Conservation (phyloP, 1,140 invertebrate species). For the Drosophila ercepeae region DNA sequence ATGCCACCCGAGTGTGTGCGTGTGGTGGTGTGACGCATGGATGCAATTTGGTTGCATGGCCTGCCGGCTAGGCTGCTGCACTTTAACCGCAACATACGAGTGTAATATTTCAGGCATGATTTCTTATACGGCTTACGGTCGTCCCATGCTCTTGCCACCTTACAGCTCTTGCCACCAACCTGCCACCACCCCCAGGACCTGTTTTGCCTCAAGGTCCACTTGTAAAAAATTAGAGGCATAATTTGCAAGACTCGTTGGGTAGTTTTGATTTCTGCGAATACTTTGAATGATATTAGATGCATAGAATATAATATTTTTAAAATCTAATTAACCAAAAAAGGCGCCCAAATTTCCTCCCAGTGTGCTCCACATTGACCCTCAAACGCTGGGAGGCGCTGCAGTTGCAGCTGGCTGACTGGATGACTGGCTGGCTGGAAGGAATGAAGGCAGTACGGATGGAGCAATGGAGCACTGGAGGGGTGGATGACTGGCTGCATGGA, state of each 20-base stretch:
- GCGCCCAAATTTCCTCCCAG: background rate
- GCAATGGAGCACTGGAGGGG: background rate
- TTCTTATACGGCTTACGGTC: constrained; percentile 64
- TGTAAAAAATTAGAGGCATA: background rate
- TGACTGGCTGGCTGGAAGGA: constrained; percentile 21
- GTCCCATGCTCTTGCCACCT: constrained; percentile 5
- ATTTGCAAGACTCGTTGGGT: background rate
- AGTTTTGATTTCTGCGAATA: no score
- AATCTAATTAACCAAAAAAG: background rate
- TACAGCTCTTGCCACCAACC: no score
- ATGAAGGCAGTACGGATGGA: background rate
- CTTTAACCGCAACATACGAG: constrained; percentile 78
- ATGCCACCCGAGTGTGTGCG: constrained; percentile 22
- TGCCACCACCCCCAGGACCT: constrained; percentile 26
- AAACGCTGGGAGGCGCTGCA: constrained; percentile 46
- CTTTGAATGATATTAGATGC: no score
- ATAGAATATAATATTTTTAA: no score
- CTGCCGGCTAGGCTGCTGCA: constrained; percentile 66
- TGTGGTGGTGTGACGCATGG: constrained; percentile 69
- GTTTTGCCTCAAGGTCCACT: constrained; percentile 3
- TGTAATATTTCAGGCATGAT: constrained; percentile 79
- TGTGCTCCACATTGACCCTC: constrained; percentile 73
- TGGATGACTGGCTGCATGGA: constrained; percentile 34
- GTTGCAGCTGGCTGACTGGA: constrained; percentile 13
- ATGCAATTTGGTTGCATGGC: constrained; percentile 65